phyloP scores from a whole-genome alignment of 2,888 invertebrate genomes.

The Sinodicranocentrus sp. region DNA sequence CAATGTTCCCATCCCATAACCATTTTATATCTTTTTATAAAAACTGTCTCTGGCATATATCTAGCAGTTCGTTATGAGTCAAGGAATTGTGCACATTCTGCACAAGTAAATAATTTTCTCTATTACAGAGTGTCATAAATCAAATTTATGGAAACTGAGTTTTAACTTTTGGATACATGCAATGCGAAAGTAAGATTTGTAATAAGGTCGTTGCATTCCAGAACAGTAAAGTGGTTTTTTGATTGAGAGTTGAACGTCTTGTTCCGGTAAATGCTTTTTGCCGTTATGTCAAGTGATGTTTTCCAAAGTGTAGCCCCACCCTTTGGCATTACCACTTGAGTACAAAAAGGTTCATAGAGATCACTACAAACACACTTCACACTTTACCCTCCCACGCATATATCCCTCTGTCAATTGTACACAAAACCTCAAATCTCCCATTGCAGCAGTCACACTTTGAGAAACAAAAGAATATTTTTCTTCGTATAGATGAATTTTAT shows the following conservation, averaged over 20 bases:
- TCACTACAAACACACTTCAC: slow-evolving; percentile 39
- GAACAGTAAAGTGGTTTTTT: no score
- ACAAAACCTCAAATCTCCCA: no score
- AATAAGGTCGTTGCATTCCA: no score
- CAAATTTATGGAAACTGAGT: slow-evolving; percentile 39
- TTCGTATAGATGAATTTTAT: not conserved
- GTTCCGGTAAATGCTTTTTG: no score
- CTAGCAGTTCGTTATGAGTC: not conserved
- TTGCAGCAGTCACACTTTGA: no score
- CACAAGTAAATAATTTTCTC: not conserved
- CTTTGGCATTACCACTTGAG: not conserved
- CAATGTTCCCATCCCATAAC: slow-evolving; percentile 43
- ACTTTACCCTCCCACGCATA: slow-evolving; percentile 37
- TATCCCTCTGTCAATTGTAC: not conserved
- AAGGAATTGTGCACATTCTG: slow-evolving; percentile 36
- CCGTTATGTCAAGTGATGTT: no score
- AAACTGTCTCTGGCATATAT: not conserved
- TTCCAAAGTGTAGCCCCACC: no score
- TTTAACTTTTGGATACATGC: no score
- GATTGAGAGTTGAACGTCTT: no score
- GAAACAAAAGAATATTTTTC: not conserved
- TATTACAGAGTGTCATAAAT: slow-evolving; percentile 44
- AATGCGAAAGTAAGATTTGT: no score
- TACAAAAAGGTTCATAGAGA: slow-evolving; percentile 29
- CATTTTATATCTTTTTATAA: slow-evolving; percentile 7